phyloP scores from a whole-genome alignment of 2,113 vertebrate species.

The Saguinus imperator region DNA sequence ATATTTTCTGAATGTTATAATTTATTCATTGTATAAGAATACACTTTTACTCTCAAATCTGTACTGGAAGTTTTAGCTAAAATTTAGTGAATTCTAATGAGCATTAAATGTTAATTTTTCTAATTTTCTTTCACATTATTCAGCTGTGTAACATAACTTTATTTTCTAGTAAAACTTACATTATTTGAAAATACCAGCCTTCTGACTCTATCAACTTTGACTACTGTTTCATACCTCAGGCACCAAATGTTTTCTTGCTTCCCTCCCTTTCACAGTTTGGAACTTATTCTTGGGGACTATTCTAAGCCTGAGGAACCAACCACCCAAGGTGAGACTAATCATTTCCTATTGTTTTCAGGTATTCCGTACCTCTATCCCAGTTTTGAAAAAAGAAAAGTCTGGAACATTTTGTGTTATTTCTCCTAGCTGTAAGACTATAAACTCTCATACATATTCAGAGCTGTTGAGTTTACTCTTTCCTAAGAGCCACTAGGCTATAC shows the following conservation, averaged over 20 bases:
- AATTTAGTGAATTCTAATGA: slow-evolving; percentile 6
- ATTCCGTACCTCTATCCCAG: not conserved
- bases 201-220: not conserved
- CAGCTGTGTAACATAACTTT: not conserved
- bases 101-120: not conserved
- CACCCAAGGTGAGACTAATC: not conserved
- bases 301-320: not conserved
- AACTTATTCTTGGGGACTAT: not conserved
- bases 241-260: not conserved
- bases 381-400: not conserved
- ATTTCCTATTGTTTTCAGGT: not conserved
- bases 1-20: slow-evolving; percentile 9
- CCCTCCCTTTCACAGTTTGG: not conserved
- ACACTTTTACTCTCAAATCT: not conserved
- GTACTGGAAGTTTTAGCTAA: not conserved
- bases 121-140: slow-evolving; percentile 26
- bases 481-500: not conserved
- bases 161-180: not conserved
- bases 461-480: not conserved
- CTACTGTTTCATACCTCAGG: not conserved
- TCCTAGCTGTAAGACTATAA: not conserved
- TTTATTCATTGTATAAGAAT: not conserved
- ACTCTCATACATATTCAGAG: not conserved
- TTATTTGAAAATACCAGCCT: slow-evolving; percentile 23
- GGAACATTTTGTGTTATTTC: not conserved